A percentile compares a stretch with the other conserved stretches of the same genome.
phyloP scores from a whole-genome alignment of 2,113 vertebrate genomes.

The Felis chaus region DNA sequence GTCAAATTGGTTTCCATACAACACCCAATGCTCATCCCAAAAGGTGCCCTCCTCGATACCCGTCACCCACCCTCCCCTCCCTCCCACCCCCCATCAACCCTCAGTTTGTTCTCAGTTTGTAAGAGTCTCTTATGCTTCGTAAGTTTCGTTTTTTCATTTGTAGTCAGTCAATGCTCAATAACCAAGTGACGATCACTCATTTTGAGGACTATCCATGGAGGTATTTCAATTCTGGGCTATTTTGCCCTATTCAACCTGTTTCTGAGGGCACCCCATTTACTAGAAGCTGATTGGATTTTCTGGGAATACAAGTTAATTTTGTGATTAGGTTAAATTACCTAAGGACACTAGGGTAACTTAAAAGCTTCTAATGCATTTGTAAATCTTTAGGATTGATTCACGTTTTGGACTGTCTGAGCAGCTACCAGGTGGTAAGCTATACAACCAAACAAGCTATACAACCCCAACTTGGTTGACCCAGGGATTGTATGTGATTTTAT shows the following conservation, averaged over 20 bases:
- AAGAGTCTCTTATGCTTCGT: too few species aligned
- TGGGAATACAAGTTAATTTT: slow-evolving; percentile 33
- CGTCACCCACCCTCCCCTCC: too few species aligned
- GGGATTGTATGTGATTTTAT: background rate
- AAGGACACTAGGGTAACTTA: background rate
- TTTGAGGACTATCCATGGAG: background rate
- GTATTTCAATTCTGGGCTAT: background rate
- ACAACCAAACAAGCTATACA: background rate
- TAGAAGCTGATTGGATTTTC: background rate
- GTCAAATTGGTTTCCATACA: too few species aligned
- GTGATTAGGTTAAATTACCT: background rate
- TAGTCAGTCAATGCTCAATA: background rate
- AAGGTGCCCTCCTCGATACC: too few species aligned
- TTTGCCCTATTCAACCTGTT: background rate
- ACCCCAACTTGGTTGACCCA: background rate
- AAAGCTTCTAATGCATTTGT: background rate
- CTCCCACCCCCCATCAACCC: too few species aligned
- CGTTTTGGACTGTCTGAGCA: background rate
- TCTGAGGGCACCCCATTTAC: background rate
- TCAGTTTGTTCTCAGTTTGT: too few species aligned
- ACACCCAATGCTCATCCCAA: too few species aligned
- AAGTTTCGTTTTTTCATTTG: slow-evolving; percentile 6
- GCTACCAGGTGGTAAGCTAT: background rate
- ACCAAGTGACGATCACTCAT: background rate
- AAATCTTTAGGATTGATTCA: background rate